Conservation (phyloP, 2,797 vertebrate genomes). For the Anguilla marmorata region DNA sequence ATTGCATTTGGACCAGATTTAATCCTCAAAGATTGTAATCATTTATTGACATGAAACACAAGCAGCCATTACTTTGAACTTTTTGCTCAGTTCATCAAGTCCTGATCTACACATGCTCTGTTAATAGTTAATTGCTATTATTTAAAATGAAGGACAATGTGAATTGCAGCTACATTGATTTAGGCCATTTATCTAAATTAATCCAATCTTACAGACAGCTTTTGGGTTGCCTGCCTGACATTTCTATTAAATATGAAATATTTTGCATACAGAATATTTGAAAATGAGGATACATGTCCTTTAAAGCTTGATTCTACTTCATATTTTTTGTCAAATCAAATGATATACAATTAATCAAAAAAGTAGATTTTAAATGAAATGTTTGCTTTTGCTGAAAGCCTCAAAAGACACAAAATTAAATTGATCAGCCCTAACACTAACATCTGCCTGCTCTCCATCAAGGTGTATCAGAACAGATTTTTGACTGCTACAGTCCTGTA, state of each 20-base stretch:
- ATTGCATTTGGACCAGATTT: not conserved
- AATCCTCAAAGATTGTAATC: not conserved
- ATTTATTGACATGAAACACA: too few relatives aligned
- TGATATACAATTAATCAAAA: not conserved
- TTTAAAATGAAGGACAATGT: not conserved
- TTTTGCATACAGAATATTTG: not conserved
- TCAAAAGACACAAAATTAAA: too few relatives aligned
- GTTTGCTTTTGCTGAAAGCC: too few relatives aligned
- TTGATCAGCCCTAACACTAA: too few relatives aligned
- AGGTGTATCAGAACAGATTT: too few relatives aligned
- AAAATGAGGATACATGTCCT: not conserved
- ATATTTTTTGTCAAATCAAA: not conserved
- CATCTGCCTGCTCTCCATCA: too few relatives aligned
- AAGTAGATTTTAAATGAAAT: too few relatives aligned
- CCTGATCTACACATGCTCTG: not conserved
- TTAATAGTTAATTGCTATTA: not conserved
- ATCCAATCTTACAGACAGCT: not conserved
- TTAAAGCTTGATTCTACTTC: not conserved
- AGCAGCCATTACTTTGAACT: too few relatives aligned
- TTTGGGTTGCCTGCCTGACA: not conserved
- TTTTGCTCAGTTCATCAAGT: not conserved
- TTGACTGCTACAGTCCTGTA: too few relatives aligned
- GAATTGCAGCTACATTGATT: not conserved
- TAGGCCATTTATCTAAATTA: constrained; percentile 6
- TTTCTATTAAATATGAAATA: not conserved